Conservation (phyloP, 1,140 invertebrate genomes). For the Aphelenchoides besseyi region DNA sequence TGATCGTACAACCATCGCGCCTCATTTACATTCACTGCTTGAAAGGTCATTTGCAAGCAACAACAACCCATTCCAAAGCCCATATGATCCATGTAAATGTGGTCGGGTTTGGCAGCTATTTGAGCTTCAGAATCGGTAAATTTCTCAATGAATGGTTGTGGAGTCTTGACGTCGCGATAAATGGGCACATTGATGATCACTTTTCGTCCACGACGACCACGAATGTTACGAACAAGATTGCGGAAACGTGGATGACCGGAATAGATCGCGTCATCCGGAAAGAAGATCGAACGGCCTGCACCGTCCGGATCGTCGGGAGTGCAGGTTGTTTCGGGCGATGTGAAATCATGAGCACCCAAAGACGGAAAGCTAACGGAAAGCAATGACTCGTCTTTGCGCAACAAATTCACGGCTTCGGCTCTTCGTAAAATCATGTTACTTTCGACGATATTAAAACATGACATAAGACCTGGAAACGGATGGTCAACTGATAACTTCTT, state of each 20-base stretch:
- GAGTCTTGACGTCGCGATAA: conserved; percentile 80
- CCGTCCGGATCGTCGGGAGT: conserved; percentile 71
- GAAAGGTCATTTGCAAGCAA: conserved; percentile 79
- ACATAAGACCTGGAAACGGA: conserved; percentile 70
- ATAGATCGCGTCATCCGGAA: conserved; percentile 89
- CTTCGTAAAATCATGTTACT: conserved; percentile 83
- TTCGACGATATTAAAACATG: conserved; percentile 95
- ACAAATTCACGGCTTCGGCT: conserved; percentile 76
- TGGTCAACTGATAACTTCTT: too few species aligned
- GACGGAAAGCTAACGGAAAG: conserved; percentile 72
- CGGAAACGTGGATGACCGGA: conserved; percentile 82
- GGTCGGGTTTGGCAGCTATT: conserved; percentile 67
- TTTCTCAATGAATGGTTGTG: conserved; percentile 72
- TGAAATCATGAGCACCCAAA: conserved; percentile 82
- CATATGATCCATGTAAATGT: conserved; percentile 96
- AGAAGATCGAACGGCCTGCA: conserved; percentile 82
- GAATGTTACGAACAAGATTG: conserved; percentile 88
- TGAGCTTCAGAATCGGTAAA: conserved; percentile 64
- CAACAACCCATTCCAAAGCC: conserved; percentile 99
- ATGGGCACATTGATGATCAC: conserved; percentile 91
- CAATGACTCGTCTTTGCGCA: conserved; percentile 77
- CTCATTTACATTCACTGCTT: conserved; percentile 93
- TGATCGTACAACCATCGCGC: conserved; percentile 94
- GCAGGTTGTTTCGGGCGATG: conserved; percentile 73
- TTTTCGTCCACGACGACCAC: conserved; percentile 83